These are phyloP conservation scores for Lepilemur ruficaudatus DNA, from an alignment of 2,797 vertebrate genomes.

Conservation along the genomic window DNA sequence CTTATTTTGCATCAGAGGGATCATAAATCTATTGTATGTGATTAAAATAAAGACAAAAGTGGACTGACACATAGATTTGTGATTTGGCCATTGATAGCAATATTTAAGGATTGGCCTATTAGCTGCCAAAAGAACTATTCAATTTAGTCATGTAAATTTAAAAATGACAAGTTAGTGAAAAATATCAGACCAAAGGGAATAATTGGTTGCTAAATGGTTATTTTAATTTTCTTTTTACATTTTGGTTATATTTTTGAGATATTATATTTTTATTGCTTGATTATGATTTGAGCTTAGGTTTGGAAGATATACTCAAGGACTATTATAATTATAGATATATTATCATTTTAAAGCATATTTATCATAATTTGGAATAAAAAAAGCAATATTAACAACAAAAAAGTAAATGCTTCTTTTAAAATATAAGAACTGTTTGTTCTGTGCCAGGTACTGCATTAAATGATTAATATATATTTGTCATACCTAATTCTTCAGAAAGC, in stretches of 20 bases:
- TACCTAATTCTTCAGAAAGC: not conserved
- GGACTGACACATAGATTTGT: constrained; percentile 32
- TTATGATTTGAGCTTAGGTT: not conserved
- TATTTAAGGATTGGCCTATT: constrained; percentile 32
- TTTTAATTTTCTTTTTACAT: not conserved
- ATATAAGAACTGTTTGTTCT: not conserved
- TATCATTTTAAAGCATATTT: not conserved
- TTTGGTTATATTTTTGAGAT: not conserved
- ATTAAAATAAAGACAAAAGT: constrained; percentile 69
- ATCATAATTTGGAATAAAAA: not conserved
- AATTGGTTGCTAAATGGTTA: not conserved
- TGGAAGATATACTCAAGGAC: not conserved
- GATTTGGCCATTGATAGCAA: constrained; percentile 30
- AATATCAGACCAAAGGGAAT: not conserved
- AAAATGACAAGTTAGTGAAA: not conserved
- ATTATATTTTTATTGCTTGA: not conserved
- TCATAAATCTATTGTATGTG: constrained; percentile 53
- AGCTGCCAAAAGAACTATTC: not conserved
- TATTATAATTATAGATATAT: not conserved
- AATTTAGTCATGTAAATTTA: not conserved
- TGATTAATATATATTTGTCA: not conserved
- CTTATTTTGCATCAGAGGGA: constrained; percentile 51
- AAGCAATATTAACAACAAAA: not conserved
- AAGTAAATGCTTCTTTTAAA: not conserved
- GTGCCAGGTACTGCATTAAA: not conserved